Conservation (phyloP, 2,797 vertebrate species). For the Varecia variegata region DNA sequence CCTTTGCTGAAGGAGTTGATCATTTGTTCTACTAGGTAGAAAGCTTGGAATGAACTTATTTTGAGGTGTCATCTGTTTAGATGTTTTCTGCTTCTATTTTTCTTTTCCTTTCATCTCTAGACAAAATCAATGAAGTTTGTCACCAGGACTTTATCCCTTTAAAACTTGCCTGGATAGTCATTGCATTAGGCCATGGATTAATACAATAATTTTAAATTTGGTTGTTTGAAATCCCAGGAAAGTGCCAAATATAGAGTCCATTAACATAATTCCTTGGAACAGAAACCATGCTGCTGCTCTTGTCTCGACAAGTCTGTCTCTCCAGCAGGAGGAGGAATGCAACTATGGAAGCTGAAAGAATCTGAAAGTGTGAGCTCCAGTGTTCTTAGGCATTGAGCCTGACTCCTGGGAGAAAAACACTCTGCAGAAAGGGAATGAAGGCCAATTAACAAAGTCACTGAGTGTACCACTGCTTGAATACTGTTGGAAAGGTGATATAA, state of each 20-base stretch:
- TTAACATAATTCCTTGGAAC: conserved; percentile 24
- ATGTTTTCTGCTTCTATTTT: not conserved
- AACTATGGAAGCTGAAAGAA: conserved; percentile 42
- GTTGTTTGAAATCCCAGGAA: not conserved
- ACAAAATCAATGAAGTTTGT: conserved; percentile 14
- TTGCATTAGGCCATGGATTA: not conserved
- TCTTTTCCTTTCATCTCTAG: not conserved
- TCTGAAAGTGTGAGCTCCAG: not conserved
- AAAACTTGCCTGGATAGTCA: not conserved
- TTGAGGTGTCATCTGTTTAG: not conserved
- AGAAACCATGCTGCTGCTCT: not conserved
- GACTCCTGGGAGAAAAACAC: not conserved
- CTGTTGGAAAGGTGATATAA: not conserved
- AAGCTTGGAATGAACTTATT: not conserved
- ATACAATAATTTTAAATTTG: conserved; percentile 1
- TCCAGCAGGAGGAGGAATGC: not conserved
- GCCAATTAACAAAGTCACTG: not conserved
- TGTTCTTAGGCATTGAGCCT: not conserved
- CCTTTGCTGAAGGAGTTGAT: not conserved
- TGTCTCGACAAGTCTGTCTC: not conserved
- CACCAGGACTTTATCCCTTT: not conserved
- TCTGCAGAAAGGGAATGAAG: not conserved
- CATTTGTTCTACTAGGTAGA: not conserved
- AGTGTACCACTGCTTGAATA: not conserved
- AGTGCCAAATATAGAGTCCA: not conserved